phyloP scores from a whole-genome alignment of 2,113 vertebrate genomes.

The Hipposideros armiger region DNA sequence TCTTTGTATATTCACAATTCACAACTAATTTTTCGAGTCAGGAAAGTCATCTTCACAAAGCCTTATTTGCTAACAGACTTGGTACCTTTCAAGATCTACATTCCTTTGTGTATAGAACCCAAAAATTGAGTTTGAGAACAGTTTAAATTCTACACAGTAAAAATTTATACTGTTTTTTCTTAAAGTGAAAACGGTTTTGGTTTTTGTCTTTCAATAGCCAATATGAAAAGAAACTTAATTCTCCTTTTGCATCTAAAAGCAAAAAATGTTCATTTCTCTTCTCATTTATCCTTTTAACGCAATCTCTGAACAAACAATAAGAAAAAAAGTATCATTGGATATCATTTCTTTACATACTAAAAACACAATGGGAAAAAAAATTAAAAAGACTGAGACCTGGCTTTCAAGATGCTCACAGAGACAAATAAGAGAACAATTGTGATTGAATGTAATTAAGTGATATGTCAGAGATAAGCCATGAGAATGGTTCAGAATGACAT shows the following conservation, averaged over 20 bases:
- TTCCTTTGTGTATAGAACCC: neutral
- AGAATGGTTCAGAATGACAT: neutral
- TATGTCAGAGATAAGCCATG: neutral
- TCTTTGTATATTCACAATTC: slow-evolving; percentile 20
- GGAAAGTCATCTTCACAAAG: slow-evolving; percentile 25
- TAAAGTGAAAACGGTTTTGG: neutral
- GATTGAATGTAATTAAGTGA: neutral
- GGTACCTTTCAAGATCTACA: slow-evolving; percentile 43
- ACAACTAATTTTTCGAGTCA: neutral
- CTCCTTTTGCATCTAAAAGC: neutral
- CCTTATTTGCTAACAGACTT: neutral
- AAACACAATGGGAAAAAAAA: neutral
- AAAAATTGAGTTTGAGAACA: slow-evolving; percentile 10
- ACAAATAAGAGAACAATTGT: neutral
- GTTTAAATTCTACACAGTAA: neutral
- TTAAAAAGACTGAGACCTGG: neutral
- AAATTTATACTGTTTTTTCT: neutral
- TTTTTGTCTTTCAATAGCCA: neutral
- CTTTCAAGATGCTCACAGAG: slow-evolving; percentile 5
- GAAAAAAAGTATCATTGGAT: neutral
- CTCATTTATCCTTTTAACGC: slow-evolving; percentile 30
- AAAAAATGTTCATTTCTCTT: slow-evolving; percentile 44
- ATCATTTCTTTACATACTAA: neutral
- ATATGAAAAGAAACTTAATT: slow-evolving; percentile 54
- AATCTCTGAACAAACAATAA: neutral